Evolutionary conservation across 2,888 invertebrate species (phyloP).

Genomic region (Drosophila subsilvestris): DNA sequence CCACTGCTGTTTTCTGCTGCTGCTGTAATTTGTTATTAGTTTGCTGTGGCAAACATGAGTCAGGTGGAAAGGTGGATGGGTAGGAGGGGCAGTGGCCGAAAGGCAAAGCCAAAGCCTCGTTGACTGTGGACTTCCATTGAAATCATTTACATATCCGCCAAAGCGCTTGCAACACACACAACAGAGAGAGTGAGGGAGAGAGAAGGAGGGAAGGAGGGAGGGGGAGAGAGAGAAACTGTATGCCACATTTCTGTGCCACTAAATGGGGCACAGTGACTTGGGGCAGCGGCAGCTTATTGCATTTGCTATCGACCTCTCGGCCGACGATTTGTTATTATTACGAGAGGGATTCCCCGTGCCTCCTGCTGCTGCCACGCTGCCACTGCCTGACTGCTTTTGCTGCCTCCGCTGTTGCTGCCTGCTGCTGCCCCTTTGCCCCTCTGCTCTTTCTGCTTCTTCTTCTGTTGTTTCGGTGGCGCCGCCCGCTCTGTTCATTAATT

Average conservation of each 20-base stretch:
- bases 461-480: slow-evolving; percentile 42
- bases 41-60: slow-evolving; percentile 40
- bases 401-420: slow-evolving; percentile 45
- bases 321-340: slow-evolving; percentile 75
- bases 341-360: not conserved
- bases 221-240: slow-evolving; percentile 54
- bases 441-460: slow-evolving; percentile 30
- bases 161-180: not conserved
- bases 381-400: slow-evolving; percentile 4
- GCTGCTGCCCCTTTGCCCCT: not conserved
- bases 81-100: slow-evolving; percentile 7
- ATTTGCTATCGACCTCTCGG: slow-evolving; percentile 72
- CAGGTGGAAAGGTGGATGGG: slow-evolving; percentile 34
- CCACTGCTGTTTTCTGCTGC: slow-evolving; percentile 30
- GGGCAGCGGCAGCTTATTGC: slow-evolving; percentile 51
- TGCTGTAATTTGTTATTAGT: slow-evolving; percentile 77
- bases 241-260: slow-evolving; percentile 23
- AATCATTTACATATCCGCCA: slow-evolving; percentile 76
- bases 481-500: slow-evolving; percentile 68
- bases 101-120: slow-evolving; percentile 13
- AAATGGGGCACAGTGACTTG: slow-evolving; percentile 39
- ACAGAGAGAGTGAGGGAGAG: slow-evolving; percentile 26
- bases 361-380: slow-evolving; percentile 32
- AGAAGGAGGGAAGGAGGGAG: not conserved
- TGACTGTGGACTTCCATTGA: slow-evolving; percentile 72